Conservation (phyloP, 2,113 vertebrate species). For the Indri indri region DNA sequence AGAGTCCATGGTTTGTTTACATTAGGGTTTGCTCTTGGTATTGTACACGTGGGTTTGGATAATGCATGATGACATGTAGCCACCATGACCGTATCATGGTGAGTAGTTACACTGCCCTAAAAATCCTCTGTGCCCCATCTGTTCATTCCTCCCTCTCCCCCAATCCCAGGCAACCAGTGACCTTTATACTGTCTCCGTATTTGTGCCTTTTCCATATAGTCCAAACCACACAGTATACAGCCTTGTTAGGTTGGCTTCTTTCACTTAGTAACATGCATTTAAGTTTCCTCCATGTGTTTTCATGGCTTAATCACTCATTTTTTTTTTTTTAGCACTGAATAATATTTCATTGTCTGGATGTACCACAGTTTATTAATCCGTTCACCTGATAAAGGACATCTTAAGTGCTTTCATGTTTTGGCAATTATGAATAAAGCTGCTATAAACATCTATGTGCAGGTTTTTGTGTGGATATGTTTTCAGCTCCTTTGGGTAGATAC, state of each 20-base stretch:
- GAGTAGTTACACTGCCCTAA: background rate
- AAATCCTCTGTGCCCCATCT: no score
- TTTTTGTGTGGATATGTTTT: background rate
- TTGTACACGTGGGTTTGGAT: background rate
- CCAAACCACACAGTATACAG: no score
- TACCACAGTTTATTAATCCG: background rate
- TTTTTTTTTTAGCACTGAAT: background rate
- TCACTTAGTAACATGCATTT: background rate
- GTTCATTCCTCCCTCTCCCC: accelerated
- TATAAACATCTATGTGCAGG: background rate
- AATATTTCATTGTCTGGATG: no score
- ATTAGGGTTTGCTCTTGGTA: background rate
- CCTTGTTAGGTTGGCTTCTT: background rate
- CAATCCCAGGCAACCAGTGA: no score
- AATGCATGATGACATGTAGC: background rate
- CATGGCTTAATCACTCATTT: background rate
- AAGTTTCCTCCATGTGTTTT: background rate
- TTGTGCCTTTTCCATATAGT: background rate
- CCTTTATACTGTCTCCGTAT: background rate
- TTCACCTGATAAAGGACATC: background rate
- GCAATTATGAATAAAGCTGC: background rate
- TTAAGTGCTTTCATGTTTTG: background rate
- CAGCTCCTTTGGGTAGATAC: background rate
- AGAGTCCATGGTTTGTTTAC: background rate
- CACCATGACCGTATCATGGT: accelerated